These are phyloP conservation scores for Rhabdophis nuchalis DNA, from an alignment of 2,797 vertebrate genomes.

Conservation along the genomic window DNA sequence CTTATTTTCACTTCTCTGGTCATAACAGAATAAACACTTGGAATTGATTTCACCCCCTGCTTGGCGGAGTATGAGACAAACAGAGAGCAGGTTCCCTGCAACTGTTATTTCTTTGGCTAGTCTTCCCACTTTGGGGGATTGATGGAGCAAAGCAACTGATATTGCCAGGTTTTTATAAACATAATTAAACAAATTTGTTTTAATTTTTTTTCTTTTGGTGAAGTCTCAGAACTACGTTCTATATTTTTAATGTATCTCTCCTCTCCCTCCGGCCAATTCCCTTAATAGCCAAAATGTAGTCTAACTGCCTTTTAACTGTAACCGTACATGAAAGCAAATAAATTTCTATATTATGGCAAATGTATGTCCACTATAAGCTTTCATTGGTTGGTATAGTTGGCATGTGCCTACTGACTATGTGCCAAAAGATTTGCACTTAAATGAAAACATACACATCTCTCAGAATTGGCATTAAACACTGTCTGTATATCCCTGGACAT, in stretches of 20 bases:
- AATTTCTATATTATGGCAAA: slow-evolving; percentile 74
- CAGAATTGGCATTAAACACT: slow-evolving; percentile 56
- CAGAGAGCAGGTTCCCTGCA: neutral
- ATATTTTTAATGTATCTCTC: slow-evolving; percentile 39
- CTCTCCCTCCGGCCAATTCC: slow-evolving; percentile 27
- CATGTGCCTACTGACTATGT: slow-evolving; percentile 67
- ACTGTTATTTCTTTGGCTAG: neutral
- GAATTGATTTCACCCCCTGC: neutral
- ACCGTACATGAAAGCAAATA: slow-evolving; percentile 66
- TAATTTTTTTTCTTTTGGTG: slow-evolving; percentile 27
- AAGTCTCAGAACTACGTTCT: slow-evolving; percentile 34
- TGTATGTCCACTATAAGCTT: slow-evolving; percentile 79
- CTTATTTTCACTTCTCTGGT: neutral
- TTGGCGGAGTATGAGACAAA: neutral
- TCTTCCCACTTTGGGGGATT: neutral
- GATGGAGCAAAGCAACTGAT: slow-evolving; percentile 21
- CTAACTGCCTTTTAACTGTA: slow-evolving; percentile 73
- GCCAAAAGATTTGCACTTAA: slow-evolving; percentile 70
- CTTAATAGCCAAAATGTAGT: slow-evolving; percentile 46
- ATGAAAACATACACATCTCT: slow-evolving; percentile 61
- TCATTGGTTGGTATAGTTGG: slow-evolving; percentile 72
- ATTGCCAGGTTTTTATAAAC: neutral
- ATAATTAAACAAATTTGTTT: slow-evolving; percentile 20
- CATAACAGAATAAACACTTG: neutral
- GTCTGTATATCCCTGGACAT: slow-evolving; percentile 46